phyloP scores from a whole-genome alignment of 2,113 vertebrate genomes.

The Stigmatopora argus region DNA sequence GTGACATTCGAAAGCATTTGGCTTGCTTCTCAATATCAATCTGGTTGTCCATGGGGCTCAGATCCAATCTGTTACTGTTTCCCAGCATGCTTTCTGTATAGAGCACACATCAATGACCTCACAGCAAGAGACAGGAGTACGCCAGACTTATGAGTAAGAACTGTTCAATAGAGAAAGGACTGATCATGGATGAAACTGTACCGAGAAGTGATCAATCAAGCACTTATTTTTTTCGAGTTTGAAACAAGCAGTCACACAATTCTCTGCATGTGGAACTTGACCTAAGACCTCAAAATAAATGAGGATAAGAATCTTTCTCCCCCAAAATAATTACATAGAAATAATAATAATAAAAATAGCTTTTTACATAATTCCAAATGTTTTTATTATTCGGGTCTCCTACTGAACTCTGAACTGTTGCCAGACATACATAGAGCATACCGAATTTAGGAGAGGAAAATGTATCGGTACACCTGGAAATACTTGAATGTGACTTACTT shows the following conservation, averaged over 20 bases:
- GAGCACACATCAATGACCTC: slow-evolving; percentile 59
- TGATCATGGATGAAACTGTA: background rate
- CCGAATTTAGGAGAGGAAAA: too few species aligned
- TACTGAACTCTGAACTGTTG: too few species aligned
- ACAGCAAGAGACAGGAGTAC: slow-evolving; percentile 34
- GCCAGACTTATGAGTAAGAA: slow-evolving; percentile 43
- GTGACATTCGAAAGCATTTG: slow-evolving; percentile 49
- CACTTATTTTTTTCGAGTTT: background rate
- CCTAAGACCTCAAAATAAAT: too few species aligned
- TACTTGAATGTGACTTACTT: too few species aligned
- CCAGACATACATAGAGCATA: too few species aligned
- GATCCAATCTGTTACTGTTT: slow-evolving; percentile 50
- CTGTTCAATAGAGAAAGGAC: slow-evolving; percentile 24
- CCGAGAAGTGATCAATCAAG: background rate
- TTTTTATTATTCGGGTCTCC: too few species aligned
- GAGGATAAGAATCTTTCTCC: too few species aligned
- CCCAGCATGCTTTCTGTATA: slow-evolving; percentile 49
- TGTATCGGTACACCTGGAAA: too few species aligned
- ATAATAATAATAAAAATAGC: too few species aligned
- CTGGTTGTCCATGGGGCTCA: slow-evolving; percentile 34
- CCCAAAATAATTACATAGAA: too few species aligned
- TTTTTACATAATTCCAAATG: too few species aligned
- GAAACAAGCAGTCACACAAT: background rate
- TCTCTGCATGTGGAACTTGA: too few species aligned
- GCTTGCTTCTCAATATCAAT: slow-evolving; percentile 32